Evolutionary conservation across 2,113 vertebrate genomes (phyloP).

Genomic region (Prinia subflava): DNA sequence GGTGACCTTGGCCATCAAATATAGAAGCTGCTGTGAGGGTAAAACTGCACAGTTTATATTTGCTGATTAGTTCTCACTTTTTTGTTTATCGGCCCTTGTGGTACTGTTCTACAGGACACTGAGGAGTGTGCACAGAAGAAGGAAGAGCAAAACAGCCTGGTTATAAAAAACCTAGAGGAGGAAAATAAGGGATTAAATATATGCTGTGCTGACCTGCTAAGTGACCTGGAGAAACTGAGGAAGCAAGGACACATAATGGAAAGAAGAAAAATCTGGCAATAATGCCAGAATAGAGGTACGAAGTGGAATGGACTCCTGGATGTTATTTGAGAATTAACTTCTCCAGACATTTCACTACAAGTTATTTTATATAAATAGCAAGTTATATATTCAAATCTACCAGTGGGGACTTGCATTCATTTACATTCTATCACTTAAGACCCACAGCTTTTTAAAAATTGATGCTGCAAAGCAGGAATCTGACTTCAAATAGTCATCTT

Average conservation of each 20-base stretch:
- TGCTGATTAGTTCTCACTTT: slow-evolving; percentile 84
- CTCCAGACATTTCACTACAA: slow-evolving; percentile 62
- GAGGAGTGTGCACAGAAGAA: slow-evolving; percentile 80
- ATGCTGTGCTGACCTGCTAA: slow-evolving; percentile 82
- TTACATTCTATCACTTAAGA: slow-evolving; percentile 83
- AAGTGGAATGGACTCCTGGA: not conserved
- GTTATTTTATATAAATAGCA: slow-evolving; percentile 79
- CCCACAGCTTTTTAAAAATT: slow-evolving; percentile 87
- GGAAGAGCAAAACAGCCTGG: slow-evolving; percentile 83
- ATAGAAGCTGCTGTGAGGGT: slow-evolving; percentile 75
- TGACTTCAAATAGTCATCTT: slow-evolving; percentile 82
- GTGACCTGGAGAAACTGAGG: slow-evolving; percentile 90
- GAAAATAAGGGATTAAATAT: slow-evolving; percentile 85
- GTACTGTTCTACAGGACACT: slow-evolving; percentile 82
- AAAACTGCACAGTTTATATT: slow-evolving; percentile 77
- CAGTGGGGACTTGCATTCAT: slow-evolving; percentile 79
- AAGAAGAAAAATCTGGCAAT: slow-evolving; percentile 76
- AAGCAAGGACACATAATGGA: slow-evolving; percentile 79
- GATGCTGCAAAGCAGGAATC: slow-evolving; percentile 83
- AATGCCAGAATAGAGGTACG: slow-evolving; percentile 85
- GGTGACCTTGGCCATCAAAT: slow-evolving; percentile 92
- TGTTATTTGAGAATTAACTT: slow-evolving; percentile 62
- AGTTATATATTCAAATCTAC: slow-evolving; percentile 80
- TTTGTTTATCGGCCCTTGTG: slow-evolving; percentile 76
- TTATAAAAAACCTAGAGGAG: slow-evolving; percentile 82